A percentile compares a stretch with the other conserved stretches of the same genome.
phyloP scores from a whole-genome alignment of 2,797 vertebrate species.

The Fundulus diaphanus region DNA sequence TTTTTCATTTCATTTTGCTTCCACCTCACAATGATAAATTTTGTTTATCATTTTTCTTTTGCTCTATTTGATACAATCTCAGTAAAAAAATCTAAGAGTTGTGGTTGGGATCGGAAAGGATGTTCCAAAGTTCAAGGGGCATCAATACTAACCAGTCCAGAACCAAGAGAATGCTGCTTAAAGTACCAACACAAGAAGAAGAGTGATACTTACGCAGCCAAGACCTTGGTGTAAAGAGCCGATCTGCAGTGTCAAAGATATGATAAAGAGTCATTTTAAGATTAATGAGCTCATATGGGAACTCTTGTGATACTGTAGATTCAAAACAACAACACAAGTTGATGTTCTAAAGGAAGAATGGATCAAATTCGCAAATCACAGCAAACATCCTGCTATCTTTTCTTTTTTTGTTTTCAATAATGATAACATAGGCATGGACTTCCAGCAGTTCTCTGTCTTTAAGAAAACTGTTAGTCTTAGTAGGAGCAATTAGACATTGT shows the following conservation, averaged over 20 bases:
- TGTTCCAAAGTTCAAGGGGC: not conserved
- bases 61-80: not conserved
- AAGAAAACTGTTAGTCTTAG: too few species aligned
- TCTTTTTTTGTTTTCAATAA: not conserved
- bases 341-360: not conserved
- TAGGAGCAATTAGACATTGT: too few species aligned
- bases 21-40: not conserved
- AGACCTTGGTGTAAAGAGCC: slow-evolving; percentile 96
- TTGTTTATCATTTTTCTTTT: too few species aligned
- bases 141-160: not conserved
- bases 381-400: not conserved
- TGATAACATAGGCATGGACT: not conserved
- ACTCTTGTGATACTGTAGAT: not conserved
- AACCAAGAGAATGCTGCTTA: not conserved
- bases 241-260: slow-evolving; percentile 79
- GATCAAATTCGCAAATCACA: not conserved
- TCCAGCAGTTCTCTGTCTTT: not conserved
- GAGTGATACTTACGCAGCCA: slow-evolving; percentile 91
- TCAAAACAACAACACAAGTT: not conserved
- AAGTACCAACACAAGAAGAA: slow-evolving; percentile 8
- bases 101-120: not conserved
- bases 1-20: not conserved
- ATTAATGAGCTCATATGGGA: not conserved
- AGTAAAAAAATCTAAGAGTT: not conserved
- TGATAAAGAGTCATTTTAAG: not conserved